Evolutionary conservation across 2,797 vertebrate species (phyloP).

Genomic region (Craterocephalus amniculus): DNA sequence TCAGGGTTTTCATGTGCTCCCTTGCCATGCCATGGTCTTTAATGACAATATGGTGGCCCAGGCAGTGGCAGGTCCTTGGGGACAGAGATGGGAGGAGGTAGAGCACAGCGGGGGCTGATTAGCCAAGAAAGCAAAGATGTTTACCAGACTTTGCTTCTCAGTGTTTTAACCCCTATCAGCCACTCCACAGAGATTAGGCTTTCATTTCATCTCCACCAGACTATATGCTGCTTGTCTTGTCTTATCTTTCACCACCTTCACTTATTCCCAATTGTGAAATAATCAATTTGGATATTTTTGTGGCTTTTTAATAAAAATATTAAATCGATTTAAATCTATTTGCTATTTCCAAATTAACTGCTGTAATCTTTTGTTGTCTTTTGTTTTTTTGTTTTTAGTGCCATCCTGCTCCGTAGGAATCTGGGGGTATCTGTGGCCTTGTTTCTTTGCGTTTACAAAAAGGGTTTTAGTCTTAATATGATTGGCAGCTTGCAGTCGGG

Average conservation of each 20-base stretch:
- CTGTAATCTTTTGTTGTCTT: not conserved
- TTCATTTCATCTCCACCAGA: slow-evolving; percentile 50
- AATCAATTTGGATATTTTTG: not conserved
- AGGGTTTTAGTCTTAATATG: slow-evolving; percentile 53
- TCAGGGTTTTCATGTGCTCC: slow-evolving; percentile 72
- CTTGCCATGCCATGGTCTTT: slow-evolving; percentile 75
- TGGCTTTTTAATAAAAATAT: slow-evolving; percentile 6
- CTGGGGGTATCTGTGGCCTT: slow-evolving; percentile 37
- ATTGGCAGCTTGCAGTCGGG: slow-evolving; percentile 46
- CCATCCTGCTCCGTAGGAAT: slow-evolving; percentile 48
- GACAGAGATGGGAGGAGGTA: slow-evolving; percentile 34
- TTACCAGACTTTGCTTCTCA: slow-evolving; percentile 70
- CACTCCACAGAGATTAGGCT: slow-evolving; percentile 62
- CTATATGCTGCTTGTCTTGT: slow-evolving; percentile 39
- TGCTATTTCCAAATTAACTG: not conserved
- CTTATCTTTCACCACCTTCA: slow-evolving; percentile 43
- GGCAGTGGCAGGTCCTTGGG: slow-evolving; percentile 71
- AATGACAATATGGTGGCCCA: slow-evolving; percentile 85
- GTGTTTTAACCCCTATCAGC: slow-evolving; percentile 61
- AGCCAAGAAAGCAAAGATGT: slow-evolving; percentile 72
- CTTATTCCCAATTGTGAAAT: slow-evolving; percentile 31
- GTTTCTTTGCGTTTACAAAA: slow-evolving; percentile 49
- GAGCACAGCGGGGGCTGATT: slow-evolving; percentile 62
- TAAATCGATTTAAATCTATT: not conserved
- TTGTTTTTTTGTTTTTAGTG: not conserved